Evolutionary conservation across 1,140 invertebrate genomes (phyloP), one percentile per base, ranked within the genome.

Genomic region (Frieseomelitta varia): DNA sequence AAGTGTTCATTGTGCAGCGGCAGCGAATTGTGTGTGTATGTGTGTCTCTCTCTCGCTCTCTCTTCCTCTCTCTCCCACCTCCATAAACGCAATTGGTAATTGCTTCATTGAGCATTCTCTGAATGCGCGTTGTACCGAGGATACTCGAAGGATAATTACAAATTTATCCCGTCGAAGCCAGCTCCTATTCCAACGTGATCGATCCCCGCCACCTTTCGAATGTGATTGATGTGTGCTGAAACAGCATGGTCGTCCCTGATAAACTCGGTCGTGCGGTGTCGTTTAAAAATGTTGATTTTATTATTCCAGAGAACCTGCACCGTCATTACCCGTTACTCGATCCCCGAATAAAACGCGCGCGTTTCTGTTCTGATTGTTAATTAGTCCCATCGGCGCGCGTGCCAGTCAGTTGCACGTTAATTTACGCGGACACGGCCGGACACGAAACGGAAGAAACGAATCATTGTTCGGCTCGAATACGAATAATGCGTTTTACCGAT

Each of bases 221-320:
- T 98, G 95, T 99, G 97, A 96, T 99, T 98, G 93, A 99, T 98
- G 95, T 99, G 98, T 90, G 98, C 98, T 99, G 96, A 91, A 96
- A 96, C 93, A 85, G 74, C 72, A 81, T 63, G 55, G 53, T 34
- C n/a, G 27, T 53, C n/a, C 34, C 85, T 85, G 73, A 81, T 84
- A 79, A 84, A 78, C 75, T 56, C 61, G 63, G 4, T 30, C 55
- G 67, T 19, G 11, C 4, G 24, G 39, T 55, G 55, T 8, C 19
- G 19, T 47, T 77, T 77, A 24, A 77, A n/a, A 82, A 77, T 68
- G 73, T 51, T 51, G 30, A 68, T 77, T 82, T 58, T 67, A 69
- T 82, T 82, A 77, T 76, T 30, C 10, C 4, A 47, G 39, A 47
- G 8, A 34, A 51, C 15, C 6, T 10, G 30, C 55, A 4, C 19